These are phyloP conservation scores for Phasia obesa DNA, from an alignment of 2,888 invertebrate species.

Conservation along the genomic window DNA sequence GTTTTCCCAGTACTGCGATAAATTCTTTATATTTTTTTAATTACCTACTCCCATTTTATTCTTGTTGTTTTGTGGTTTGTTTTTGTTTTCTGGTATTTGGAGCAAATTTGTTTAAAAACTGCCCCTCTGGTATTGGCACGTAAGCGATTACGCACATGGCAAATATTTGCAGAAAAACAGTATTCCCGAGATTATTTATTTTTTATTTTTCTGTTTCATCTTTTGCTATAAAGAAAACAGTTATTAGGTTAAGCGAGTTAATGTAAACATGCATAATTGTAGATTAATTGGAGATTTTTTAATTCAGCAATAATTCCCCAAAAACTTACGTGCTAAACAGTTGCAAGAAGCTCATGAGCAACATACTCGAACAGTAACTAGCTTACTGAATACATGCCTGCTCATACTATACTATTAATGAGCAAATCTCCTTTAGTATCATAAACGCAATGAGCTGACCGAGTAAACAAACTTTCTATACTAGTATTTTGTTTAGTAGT, in stretches of 20 bases:
- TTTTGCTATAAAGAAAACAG: not conserved
- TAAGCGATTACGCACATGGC: conserved; percentile 31
- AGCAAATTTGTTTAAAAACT: conserved; percentile 33
- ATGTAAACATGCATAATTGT: conserved; percentile 25
- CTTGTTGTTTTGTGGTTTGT: not conserved
- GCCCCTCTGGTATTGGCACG: not conserved
- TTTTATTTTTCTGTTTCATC: conserved; percentile 4
- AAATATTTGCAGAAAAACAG: conserved; percentile 36
- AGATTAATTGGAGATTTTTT: conserved; percentile 8
- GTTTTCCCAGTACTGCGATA: conserved; percentile 10
- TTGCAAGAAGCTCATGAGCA: too few relatives aligned
- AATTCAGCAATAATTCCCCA: too few relatives aligned
- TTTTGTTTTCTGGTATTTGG: conserved; percentile 37
- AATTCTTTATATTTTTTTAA: conserved; percentile 47
- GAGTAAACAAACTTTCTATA: too few relatives aligned
- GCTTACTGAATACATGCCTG: too few relatives aligned
- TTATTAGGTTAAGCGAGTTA: conserved; percentile 1
- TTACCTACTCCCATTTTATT: conserved; percentile 57
- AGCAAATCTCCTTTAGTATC: too few relatives aligned
- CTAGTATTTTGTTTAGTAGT: too few relatives aligned
- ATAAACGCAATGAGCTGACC: too few relatives aligned
- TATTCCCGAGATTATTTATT: conserved; percentile 36
- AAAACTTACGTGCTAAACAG: too few relatives aligned
- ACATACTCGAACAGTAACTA: too few relatives aligned
- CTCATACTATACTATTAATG: too few relatives aligned